Conservation (phyloP, 2,797 vertebrate species). For the Alcedo quadribrachys region DNA sequence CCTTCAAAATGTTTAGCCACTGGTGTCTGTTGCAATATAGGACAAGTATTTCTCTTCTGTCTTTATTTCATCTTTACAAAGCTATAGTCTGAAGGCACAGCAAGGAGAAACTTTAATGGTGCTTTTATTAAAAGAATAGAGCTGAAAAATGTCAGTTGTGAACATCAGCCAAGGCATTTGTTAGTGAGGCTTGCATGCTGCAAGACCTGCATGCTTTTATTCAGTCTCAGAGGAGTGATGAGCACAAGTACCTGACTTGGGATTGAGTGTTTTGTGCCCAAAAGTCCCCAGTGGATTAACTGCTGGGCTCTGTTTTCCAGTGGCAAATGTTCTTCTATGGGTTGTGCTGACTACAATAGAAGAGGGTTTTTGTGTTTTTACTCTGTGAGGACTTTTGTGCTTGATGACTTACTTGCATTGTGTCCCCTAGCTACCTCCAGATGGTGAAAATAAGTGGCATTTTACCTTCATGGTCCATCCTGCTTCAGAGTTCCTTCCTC, state of each 20-base stretch:
- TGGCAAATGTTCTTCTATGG: not conserved
- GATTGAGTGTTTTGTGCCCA: not conserved
- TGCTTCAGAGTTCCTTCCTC: not conserved
- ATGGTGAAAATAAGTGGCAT: not conserved
- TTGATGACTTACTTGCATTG: not conserved
- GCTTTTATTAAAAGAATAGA: not conserved
- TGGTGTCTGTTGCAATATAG: not conserved
- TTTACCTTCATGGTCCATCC: not conserved
- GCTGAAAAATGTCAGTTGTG: not conserved
- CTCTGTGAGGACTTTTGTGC: not conserved
- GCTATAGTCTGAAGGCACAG: not conserved
- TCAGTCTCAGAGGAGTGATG: rapidly evolving
- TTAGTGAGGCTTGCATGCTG: not conserved
- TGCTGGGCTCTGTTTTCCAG: not conserved
- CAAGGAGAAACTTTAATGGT: not conserved
- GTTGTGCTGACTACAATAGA: not conserved
- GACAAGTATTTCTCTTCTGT: not conserved
- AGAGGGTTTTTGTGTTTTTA: not conserved
- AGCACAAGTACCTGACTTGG: not conserved
- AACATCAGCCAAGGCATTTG: not conserved
- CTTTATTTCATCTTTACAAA: not conserved
- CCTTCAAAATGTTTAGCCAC: not conserved
- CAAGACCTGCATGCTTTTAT: not conserved
- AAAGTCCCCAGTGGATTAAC: not conserved
- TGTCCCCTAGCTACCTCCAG: not conserved